phyloP scores from a whole-genome alignment of 2,113 vertebrate species.

The Trematocara variabile region DNA sequence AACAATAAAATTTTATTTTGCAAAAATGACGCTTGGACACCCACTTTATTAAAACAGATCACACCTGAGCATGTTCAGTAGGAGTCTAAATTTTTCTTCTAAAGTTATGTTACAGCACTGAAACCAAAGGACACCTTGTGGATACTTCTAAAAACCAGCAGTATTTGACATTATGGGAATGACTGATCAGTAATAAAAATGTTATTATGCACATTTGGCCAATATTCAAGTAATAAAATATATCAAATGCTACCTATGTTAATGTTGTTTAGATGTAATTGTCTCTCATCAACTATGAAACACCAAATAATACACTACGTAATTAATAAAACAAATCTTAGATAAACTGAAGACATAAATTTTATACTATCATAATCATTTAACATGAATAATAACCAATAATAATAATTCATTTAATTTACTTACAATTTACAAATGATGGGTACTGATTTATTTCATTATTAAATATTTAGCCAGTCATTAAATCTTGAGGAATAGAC shows the following conservation, averaged over 20 bases:
- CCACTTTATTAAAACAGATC: background rate
- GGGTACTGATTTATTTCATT: background rate
- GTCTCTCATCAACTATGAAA: background rate
- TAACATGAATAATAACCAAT: background rate
- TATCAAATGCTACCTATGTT: background rate
- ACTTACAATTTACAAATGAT: background rate
- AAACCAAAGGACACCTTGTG: background rate
- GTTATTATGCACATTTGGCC: too few relatives aligned
- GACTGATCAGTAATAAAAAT: background rate
- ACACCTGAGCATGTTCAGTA: background rate
- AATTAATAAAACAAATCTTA: background rate
- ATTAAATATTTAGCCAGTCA: background rate
- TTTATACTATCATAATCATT: background rate
- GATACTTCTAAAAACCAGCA: background rate
- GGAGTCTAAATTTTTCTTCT: background rate
- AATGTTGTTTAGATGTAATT: background rate
- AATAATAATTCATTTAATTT: background rate
- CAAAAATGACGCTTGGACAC: background rate
- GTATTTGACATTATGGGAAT: background rate
- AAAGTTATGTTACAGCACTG: too few relatives aligned
- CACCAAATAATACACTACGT: background rate
- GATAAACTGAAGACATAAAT: background rate
- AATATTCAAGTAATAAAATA: background rate
- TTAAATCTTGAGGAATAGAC: background rate
- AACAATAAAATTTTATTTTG: background rate